Evolutionary conservation across 2,888 invertebrate species (phyloP).

Genomic region (Nephrocerus scutellatus): DNA sequence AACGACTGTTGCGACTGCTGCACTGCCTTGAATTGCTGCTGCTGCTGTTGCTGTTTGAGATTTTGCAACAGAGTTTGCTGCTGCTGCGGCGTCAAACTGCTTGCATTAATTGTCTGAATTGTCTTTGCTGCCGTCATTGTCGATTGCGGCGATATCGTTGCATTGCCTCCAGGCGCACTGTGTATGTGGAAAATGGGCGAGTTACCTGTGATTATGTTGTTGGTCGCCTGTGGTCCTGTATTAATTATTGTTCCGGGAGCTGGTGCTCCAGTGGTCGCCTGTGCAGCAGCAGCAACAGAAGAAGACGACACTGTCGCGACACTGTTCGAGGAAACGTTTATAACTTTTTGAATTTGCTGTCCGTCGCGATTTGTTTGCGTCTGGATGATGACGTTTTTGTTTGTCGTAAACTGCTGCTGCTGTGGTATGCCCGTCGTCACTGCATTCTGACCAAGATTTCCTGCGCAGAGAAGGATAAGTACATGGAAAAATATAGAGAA

Average conservation of each 20-base stretch:
- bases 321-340: constrained; percentile 21
- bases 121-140: constrained; percentile 26
- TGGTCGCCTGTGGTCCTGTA: constrained; percentile 13
- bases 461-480: too few species aligned
- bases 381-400: constrained; percentile 25
- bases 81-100: constrained; percentile 41
- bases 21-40: constrained; percentile 32
- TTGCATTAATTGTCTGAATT: constrained; percentile 36
- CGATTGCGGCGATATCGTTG: constrained; percentile 19
- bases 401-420: constrained; percentile 18
- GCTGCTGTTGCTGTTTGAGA: constrained; percentile 39
- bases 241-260: constrained; percentile 16
- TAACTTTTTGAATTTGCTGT: constrained; percentile 32
- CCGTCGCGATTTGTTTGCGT: too few species aligned
- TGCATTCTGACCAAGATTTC: too few species aligned
- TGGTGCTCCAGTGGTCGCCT: constrained; percentile 17
- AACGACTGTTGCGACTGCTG: constrained; percentile 21
- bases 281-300: constrained; percentile 24
- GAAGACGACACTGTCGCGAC: too few species aligned
- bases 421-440: too few species aligned
- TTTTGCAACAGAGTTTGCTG: constrained; percentile 43
- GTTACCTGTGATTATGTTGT: constrained; percentile 12
- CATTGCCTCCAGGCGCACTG: constrained; percentile 28
- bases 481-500: neutral
- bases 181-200: constrained; percentile 31